A percentile compares a stretch with the other conserved stretches of the same genome.
These are phyloP conservation scores for Rhinella marina DNA, from an alignment of 2,797 vertebrate species.

Conservation along the genomic window DNA sequence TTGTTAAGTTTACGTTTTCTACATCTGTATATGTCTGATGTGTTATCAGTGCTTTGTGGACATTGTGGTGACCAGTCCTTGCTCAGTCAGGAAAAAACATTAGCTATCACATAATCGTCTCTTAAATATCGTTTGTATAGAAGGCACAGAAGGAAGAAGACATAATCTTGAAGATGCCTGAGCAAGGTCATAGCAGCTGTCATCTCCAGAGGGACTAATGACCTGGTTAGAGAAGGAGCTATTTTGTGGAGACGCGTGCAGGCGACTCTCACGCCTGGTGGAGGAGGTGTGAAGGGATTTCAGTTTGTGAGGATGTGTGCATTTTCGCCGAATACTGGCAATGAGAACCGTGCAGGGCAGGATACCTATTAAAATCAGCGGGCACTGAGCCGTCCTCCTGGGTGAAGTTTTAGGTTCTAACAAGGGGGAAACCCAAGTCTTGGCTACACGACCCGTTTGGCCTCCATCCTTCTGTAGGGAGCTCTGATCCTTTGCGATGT, in stretches of 20 bases:
- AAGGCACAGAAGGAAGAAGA: neutral
- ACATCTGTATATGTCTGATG: neutral
- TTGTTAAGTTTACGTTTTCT: no score
- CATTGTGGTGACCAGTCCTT: neutral
- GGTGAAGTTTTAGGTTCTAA: no score
- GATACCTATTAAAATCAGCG: neutral
- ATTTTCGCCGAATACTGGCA: neutral
- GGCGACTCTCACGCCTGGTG: neutral
- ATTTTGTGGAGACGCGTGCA: neutral
- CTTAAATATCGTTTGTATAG: neutral
- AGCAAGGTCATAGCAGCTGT: slow-evolving; percentile 14
- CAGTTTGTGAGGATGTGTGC: neutral
- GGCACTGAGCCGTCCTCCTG: no score
- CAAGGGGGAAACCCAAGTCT: no score
- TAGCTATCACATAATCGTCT: neutral
- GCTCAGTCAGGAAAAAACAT: neutral
- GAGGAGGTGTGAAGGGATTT: neutral
- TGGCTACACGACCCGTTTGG: no score
- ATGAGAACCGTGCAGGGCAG: neutral
- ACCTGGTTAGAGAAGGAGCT: slow-evolving; percentile 17
- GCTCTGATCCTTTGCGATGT: no score
- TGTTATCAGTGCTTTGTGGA: neutral
- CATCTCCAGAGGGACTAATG: slow-evolving; percentile 31
- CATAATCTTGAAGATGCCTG: neutral
- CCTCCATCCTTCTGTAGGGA: no score